phyloP scores from a whole-genome alignment of 2,113 vertebrate genomes.

The Marcusenius ussheri region DNA sequence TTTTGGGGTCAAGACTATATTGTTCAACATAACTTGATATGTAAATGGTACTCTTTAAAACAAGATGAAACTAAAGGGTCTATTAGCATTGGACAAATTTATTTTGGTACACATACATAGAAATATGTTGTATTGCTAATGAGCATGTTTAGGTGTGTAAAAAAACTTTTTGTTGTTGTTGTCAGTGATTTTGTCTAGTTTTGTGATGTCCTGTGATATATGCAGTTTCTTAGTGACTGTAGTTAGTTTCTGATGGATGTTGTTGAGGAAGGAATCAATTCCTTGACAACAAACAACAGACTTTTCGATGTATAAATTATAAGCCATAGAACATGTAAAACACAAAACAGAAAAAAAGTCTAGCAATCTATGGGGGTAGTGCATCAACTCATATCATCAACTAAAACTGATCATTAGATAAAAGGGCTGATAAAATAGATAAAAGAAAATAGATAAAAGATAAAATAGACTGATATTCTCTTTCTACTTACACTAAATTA shows the following conservation, averaged over 20 bases:
- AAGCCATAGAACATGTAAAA: neutral
- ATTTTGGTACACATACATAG: neutral
- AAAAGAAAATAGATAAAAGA: no score
- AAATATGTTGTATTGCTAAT: constrained; percentile 24
- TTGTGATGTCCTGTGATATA: neutral
- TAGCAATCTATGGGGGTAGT: neutral
- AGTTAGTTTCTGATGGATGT: neutral
- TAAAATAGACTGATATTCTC: neutral
- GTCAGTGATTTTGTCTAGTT: neutral
- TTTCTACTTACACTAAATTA: neutral
- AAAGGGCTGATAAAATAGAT: neutral
- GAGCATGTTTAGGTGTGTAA: neutral
- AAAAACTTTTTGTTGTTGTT: neutral
- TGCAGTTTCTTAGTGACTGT: neutral
- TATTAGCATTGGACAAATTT: neutral
- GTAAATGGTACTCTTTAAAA: neutral
- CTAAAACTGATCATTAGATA: neutral
- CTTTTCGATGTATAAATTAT: neutral
- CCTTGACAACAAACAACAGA: neutral
- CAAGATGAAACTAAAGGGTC: neutral
- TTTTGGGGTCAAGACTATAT: neutral
- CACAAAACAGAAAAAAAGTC: neutral
- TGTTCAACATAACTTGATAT: neutral
- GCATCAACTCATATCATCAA: neutral
- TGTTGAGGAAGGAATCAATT: neutral